These are phyloP conservation scores for Nomada fabriciana DNA, from an alignment of 2,888 invertebrate species.

Conservation along the genomic window DNA sequence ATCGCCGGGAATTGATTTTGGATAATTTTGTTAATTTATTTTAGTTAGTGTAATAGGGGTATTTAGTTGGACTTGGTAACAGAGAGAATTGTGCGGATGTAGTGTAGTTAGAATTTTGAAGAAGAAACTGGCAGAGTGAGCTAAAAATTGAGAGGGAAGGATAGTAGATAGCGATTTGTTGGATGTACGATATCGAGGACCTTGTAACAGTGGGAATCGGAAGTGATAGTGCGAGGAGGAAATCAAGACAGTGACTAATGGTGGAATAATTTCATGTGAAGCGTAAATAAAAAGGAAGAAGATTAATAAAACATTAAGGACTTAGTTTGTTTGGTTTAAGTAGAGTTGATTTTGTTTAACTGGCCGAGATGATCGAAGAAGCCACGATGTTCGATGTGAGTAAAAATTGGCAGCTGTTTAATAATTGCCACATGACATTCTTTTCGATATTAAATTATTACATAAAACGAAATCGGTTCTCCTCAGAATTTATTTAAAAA, in stretches of 20 bases:
- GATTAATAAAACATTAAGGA: neutral
- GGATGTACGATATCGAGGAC: neutral
- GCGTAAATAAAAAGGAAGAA: neutral
- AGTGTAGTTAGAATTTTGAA: too few species aligned
- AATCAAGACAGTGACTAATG: slow-evolving; percentile 45
- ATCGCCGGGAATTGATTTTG: too few species aligned
- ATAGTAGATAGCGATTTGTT: neutral
- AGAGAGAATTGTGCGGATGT: too few species aligned
- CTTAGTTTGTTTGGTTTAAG: neutral
- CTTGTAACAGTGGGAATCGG: slow-evolving; percentile 46
- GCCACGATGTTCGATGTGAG: slow-evolving; percentile 80
- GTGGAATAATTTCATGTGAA: slow-evolving; percentile 20
- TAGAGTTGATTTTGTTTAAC: neutral
- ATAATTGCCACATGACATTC: neutral
- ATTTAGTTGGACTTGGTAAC: too few species aligned
- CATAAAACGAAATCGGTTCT: neutral
- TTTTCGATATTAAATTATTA: neutral
- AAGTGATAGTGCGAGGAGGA: slow-evolving; percentile 47
- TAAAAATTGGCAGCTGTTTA: slow-evolving; percentile 52
- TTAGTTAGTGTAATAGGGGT: too few species aligned
- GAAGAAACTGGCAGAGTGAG: neutral
- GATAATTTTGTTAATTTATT: too few species aligned
- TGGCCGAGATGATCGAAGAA: slow-evolving; percentile 79
- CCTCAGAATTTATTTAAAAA: too few species aligned
- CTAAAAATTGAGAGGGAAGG: neutral